Base-by-base conservation (phyloP, 2,113 vertebrate genomes). In the Saimiri boliviensis region DNA sequence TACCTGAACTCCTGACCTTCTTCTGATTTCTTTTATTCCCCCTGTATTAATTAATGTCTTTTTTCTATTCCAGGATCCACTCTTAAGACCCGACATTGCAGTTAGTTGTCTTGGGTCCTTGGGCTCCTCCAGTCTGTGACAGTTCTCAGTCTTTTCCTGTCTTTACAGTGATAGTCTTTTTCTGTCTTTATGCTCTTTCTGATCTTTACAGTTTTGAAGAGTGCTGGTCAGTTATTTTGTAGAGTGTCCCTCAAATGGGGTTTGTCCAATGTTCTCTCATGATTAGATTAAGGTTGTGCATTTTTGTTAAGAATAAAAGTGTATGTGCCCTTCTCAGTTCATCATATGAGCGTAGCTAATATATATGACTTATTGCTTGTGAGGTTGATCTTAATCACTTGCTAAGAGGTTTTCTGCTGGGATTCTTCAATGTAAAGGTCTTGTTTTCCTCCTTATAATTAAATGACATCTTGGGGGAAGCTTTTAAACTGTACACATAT, bases 401-500 rank as follows among this genome's bases (percentile, higher is more conserved):
- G 45, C 25, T 91, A 82, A 89, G 77, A 35, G 54, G 8, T 12
- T 94, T 2, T 42, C 63, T 94, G 32, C 47, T 88, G 47, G 11
- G n/a, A 91, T 94, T 91, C 83, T 80, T 40, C 86, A 71, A 6
- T 49, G n/a, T 91, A 74, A 73, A 70, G 76, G 32, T 95, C 56
- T n/a, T 58, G 0, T 90, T 91, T 87, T 83, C 7, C 21, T 77
- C 45, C 54, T 92, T 73, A 80, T 30, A 71, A 89, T 49, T 58
- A 37, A 60, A 94, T 21, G 8, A 16, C 56, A 37, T 91, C 12
- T 73, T 88, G 60, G 58, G 71, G 49, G 9, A 56, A 82, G 71
- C 20, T 89, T 93, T 60, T 63, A 82, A 85, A 47, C 49, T 85
- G 12, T 88, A 32, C 9, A 81, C 37, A 77, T 89, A 86, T 70